Evolutionary conservation across 1,140 invertebrate genomes (phyloP).

Genomic region (Sycobia sp.): DNA sequence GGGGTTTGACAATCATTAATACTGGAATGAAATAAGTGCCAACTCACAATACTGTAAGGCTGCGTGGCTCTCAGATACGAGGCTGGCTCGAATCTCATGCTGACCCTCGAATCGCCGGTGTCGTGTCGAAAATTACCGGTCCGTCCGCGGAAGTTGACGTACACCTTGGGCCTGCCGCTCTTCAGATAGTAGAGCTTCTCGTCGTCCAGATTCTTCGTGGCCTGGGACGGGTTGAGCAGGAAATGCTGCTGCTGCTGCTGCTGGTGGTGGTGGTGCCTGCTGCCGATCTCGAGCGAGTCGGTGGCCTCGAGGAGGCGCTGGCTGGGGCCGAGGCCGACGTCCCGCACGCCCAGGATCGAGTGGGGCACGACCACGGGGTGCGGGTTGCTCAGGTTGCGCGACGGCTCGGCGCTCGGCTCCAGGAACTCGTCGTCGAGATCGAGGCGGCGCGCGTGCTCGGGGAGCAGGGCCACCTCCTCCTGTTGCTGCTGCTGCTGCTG

Average conservation of each 20-base stretch:
- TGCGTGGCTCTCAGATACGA: slow-evolving; percentile 38
- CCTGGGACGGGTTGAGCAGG: slow-evolving; percentile 16
- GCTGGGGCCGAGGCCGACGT: slow-evolving; percentile 39
- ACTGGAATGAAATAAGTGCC: too few relatives aligned
- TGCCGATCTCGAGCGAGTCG: slow-evolving; percentile 6
- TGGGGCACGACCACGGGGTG: slow-evolving; percentile 50
- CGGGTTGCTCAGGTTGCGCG: slow-evolving; percentile 36
- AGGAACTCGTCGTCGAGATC: not conserved
- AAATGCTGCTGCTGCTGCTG: not conserved
- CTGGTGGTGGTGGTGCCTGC: not conserved
- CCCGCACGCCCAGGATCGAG: slow-evolving; percentile 49
- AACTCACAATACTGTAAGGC: slow-evolving; percentile 31
- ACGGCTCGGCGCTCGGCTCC: not conserved
- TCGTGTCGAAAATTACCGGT: slow-evolving; percentile 46
- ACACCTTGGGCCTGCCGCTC: slow-evolving; percentile 48
- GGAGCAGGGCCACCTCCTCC: slow-evolving; percentile 34
- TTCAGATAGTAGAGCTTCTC: slow-evolving; percentile 55
- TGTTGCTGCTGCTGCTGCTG: slow-evolving; percentile 33
- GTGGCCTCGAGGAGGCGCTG: slow-evolving; percentile 35
- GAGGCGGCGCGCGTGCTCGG: slow-evolving; percentile 39
- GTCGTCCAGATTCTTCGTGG: slow-evolving; percentile 31
- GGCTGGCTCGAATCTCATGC: slow-evolving; percentile 35
- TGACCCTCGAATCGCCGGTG: slow-evolving; percentile 29
- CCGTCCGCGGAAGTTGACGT: slow-evolving; percentile 48
- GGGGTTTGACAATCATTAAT: too few relatives aligned